Evolutionary conservation across 1,140 invertebrate species (phyloP), one percentile per base, ranked within the genome.

Genomic region (Oedothorax gibbosus): DNA sequence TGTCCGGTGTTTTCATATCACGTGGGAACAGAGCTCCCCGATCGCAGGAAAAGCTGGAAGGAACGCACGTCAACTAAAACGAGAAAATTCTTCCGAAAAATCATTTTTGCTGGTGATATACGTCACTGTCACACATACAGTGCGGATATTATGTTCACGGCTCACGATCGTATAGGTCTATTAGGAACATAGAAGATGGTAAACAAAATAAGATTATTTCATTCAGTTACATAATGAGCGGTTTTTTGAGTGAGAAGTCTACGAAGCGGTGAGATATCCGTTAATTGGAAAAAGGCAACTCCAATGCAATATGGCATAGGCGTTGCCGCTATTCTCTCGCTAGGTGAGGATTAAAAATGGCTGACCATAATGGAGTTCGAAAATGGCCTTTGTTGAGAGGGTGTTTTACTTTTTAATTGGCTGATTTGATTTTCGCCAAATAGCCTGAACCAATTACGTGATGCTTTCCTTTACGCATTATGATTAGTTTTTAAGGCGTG

Each of bases 221-320:
- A 77, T 65, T 65, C 57, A 77, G 50, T 54, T 20, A 18, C 64
- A 68, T 79, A 79, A 79, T 68, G 64, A 79, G 50, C 64, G 54
- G n/a, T 68, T 21, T 73, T 66, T 66, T 18, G 11, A 65, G 50
- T 20, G 11, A 14, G 56, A 35, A 79, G 68, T 68, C 64, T 79
- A 79, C 68, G 60, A 79, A 68, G 50, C 64, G 15, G 54, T 51
- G 62, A 66, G n/a, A 79, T 79, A 66, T 65, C 68, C 35, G 62
- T 66, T 79, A 79, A 79, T 79, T 79, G 77, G 77, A 79, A 79
- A 77, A 79, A 50, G 50, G 35, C 35, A 35, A 35, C 35, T 35
- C 35, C 35, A 35, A 35, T 35, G 35, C 2, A 35, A 54, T 54
- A 79, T 18, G 49, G 18, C 7, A 79, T 66, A 79, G 77, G 77